Base-by-base conservation (phyloP, 2,113 vertebrate genomes). In the Halcyon senegalensis region DNA sequence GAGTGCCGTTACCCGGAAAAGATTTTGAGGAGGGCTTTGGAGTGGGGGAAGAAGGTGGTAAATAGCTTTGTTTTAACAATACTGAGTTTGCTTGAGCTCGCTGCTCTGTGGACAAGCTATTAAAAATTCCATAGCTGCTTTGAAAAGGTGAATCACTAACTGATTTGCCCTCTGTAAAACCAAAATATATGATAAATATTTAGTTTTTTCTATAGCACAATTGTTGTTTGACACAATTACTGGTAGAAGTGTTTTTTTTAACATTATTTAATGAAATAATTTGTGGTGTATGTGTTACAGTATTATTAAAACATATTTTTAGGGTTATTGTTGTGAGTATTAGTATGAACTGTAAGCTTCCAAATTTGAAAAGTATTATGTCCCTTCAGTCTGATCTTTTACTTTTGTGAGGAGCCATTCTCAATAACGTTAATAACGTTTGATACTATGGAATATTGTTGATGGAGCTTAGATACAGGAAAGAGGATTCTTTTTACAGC, bases 381-480 rank as follows among this genome's bases (percentile, higher is more conserved):
- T 6, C 70, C 76, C n/a, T 86, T 51, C 16, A 44, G 2, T 69
- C 35, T 37, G 3, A 63, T 53, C 13, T 2, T 43, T 89, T 91
- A 6, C 21, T 78, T 37, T 46, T 14, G 14, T 11, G 28, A 56
- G 30, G 43, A 5, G 0, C 3, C 3, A 15, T 68, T 74, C 37
- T 41, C 2, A 2, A 7, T 28, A 67, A 55, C 59, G 15, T 17
- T 89, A 10, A 56, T 72, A 60, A 67, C 78, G 5, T 89, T 89
- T 93, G 72, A 20, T 87, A 46, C 72, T 81, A 23, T 93, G 67
- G 41, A 95, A 58, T 88, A 41, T 66, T 96, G 28, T 84, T 94
- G 84, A 84, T 93, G 39, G 85, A 94, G 75, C 64, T 96, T 89
- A 92, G 51, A 13, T 59, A 27, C 3, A 50, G 53, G 35, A 82